phyloP scores from a whole-genome alignment of 2,797 vertebrate species.

The Epinephelus awoara region DNA sequence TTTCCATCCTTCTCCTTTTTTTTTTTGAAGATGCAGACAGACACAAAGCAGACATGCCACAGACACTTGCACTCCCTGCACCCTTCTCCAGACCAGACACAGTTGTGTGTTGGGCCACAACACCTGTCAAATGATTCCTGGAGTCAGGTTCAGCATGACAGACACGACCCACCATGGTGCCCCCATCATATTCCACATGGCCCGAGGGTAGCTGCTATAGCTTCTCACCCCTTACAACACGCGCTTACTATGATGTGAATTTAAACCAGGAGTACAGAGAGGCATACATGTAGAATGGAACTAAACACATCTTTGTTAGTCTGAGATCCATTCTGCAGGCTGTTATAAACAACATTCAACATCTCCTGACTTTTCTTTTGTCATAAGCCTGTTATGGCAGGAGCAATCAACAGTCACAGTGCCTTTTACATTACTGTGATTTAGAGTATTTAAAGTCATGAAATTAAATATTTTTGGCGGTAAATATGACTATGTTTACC shows the following conservation, averaged over 20 bases:
- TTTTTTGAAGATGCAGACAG: slow-evolving; percentile 68
- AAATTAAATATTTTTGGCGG: background rate
- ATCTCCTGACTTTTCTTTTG: slow-evolving; percentile 2
- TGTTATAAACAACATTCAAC: slow-evolving; percentile 2
- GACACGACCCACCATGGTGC: slow-evolving; percentile 60
- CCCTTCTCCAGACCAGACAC: slow-evolving; percentile 78
- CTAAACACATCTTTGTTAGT: slow-evolving; percentile 51
- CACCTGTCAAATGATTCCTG: slow-evolving; percentile 86
- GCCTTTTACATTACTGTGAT: background rate
- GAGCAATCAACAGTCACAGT: background rate
- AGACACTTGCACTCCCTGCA: slow-evolving; percentile 70
- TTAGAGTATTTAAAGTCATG: background rate
- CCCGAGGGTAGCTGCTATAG: slow-evolving; percentile 30
- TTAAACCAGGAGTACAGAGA: slow-evolving; percentile 31
- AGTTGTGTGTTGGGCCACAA: slow-evolving; percentile 76
- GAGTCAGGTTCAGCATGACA: slow-evolving; percentile 82
- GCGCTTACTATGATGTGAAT: slow-evolving; percentile 35
- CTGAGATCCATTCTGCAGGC: slow-evolving; percentile 33
- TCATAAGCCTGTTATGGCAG: slow-evolving; percentile 1
- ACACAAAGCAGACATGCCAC: slow-evolving; percentile 73
- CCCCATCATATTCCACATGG: slow-evolving; percentile 68
- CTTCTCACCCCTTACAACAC: slow-evolving; percentile 52
- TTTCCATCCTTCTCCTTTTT: slow-evolving; percentile 26
- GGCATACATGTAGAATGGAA: slow-evolving; percentile 4
- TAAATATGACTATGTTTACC: background rate